Evolutionary conservation across 2,888 invertebrate genomes (phyloP).

Genomic region (Aporophyla lueneburgensis): DNA sequence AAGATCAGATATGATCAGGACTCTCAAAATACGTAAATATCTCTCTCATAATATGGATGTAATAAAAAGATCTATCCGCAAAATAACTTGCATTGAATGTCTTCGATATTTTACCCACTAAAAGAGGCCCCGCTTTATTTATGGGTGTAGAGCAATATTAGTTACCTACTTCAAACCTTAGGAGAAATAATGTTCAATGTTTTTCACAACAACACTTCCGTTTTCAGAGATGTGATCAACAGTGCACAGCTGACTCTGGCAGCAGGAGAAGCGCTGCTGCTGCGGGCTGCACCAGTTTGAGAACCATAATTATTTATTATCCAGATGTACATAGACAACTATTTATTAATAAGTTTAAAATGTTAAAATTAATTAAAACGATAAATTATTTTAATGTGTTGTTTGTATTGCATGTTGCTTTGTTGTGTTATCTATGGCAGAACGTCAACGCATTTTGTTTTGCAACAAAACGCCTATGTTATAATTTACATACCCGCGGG

Average conservation of each 20-base stretch:
- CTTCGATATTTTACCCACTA: not conserved
- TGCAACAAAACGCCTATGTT: not conserved
- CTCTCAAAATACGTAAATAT: too few relatives aligned
- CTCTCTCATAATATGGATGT: too few relatives aligned
- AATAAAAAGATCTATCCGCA: not conserved
- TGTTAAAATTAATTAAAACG: conserved; percentile 6
- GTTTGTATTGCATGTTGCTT: not conserved
- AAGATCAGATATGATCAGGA: not conserved
- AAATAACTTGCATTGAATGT: not conserved
- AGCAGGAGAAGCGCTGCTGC: conserved; percentile 79
- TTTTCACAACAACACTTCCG: not conserved
- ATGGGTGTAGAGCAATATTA: too few relatives aligned
- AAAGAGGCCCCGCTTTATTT: not conserved
- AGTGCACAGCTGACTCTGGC: conserved; percentile 1
- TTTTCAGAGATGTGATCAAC: conserved; percentile 33
- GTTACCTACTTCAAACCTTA: not conserved
- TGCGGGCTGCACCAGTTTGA: conserved; percentile 70
- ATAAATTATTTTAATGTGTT: not conserved
- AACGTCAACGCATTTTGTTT: not conserved
- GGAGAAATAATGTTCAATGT: not conserved
- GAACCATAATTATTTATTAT: not conserved
- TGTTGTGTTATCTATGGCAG: not conserved
- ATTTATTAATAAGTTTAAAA: conserved; percentile 26
- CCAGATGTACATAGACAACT: conserved; percentile 29
- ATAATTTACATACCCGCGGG: not conserved